Evolutionary conservation across 2,888 invertebrate genomes (phyloP).

Genomic region (Agrenia bidenticulata): DNA sequence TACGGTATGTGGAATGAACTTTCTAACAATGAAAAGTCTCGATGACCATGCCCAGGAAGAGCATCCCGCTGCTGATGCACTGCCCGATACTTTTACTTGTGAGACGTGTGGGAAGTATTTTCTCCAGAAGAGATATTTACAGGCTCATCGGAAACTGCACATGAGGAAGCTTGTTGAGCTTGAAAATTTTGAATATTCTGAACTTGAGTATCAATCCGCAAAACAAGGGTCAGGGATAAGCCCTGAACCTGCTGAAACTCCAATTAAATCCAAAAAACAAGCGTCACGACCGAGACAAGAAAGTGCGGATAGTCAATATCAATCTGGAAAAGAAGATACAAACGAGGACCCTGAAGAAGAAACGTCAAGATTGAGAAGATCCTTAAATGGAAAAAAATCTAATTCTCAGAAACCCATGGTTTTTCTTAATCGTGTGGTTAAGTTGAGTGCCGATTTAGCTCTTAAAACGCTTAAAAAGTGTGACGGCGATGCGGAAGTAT

Average conservation of each 20-base stretch:
- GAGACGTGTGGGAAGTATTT: conserved; percentile 13
- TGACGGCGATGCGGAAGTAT: too few species aligned
- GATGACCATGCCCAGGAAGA: background rate
- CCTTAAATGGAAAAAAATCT: too few species aligned
- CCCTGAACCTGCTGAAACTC: too few species aligned
- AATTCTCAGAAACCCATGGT: conserved; percentile 1
- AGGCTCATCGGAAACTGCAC: conserved; percentile 14
- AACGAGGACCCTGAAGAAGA: too few species aligned
- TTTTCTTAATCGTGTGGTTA: background rate
- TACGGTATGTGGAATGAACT: conserved; percentile 1
- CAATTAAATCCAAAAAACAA: background rate
- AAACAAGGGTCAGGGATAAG: too few species aligned
- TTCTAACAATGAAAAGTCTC: background rate
- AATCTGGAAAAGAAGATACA: conserved; percentile 1
- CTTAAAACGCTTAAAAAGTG: background rate
- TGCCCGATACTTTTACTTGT: background rate
- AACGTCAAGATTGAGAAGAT: too few species aligned
- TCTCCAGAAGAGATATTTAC: conserved; percentile 8
- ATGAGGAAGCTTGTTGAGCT: background rate
- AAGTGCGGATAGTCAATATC: too few species aligned
- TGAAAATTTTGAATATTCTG: background rate
- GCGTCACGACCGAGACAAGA: too few species aligned
- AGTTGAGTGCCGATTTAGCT: conserved; percentile 1
- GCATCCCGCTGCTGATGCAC: conserved; percentile 4
- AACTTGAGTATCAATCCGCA: too few species aligned